phyloP scores from a whole-genome alignment of 2,888 invertebrate genomes.

The Andrena bicolor region DNA sequence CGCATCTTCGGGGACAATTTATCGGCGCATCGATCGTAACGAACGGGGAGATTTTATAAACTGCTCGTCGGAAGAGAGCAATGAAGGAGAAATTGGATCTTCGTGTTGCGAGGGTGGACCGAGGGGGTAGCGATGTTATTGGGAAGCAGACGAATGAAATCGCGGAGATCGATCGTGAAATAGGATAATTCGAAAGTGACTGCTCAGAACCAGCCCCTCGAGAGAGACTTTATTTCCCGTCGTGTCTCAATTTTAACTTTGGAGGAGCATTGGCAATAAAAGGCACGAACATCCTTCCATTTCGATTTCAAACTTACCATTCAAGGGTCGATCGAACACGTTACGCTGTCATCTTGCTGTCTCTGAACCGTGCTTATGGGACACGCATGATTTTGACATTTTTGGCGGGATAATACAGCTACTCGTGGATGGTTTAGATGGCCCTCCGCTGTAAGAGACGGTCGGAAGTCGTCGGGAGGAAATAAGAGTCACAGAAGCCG shows the following conservation, averaged over 20 bases:
- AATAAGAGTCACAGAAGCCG: constrained; percentile 15
- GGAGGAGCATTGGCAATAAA: constrained; percentile 20
- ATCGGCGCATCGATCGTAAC: constrained; percentile 62
- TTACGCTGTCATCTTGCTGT: too few species aligned
- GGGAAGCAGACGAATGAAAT: constrained; percentile 60
- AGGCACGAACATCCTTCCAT: not conserved
- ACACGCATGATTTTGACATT: not conserved
- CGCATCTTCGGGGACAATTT: constrained; percentile 57
- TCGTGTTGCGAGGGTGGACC: not conserved
- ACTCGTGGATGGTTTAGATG: not conserved
- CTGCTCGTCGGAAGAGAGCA: constrained; percentile 18
- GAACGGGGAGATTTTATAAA: constrained; percentile 62
- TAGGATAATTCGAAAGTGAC: constrained; percentile 63
- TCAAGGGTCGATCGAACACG: too few species aligned
- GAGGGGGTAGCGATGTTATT: constrained; percentile 39
- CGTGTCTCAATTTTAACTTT: not conserved
- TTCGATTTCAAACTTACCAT: too few species aligned
- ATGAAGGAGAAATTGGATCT: constrained; percentile 47
- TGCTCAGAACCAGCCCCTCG: not conserved
- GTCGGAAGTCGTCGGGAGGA: constrained; percentile 1
- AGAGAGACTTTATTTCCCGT: not conserved
- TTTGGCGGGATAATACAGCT: not conserved
- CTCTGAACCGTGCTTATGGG: too few species aligned
- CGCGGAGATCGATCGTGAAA: constrained; percentile 46
- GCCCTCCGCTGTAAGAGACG: not conserved